phyloP scores from a whole-genome alignment of 2,888 invertebrate genomes.

The Fragum sueziense region DNA sequence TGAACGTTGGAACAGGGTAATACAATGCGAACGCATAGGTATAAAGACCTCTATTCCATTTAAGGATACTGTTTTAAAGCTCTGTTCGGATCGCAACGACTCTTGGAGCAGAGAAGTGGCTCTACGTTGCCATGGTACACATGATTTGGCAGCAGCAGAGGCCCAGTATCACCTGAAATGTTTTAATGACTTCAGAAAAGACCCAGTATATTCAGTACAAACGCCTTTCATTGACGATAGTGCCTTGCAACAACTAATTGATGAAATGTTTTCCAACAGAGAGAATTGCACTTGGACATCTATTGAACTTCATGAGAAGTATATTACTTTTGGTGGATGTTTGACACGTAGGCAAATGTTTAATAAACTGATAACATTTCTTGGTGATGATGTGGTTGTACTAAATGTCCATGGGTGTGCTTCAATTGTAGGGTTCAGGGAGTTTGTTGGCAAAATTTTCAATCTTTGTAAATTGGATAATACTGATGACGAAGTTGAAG shows the following conservation, averaged over 20 bases:
- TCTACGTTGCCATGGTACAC: neutral
- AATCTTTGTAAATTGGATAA: conserved; percentile 13
- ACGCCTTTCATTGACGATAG: neutral
- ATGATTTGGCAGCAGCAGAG: neutral
- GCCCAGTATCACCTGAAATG: neutral
- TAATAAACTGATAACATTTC: neutral
- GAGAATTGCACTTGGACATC: conserved; percentile 15
- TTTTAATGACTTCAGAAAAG: neutral
- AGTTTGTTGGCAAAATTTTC: conserved; percentile 24
- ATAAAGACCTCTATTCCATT: neutral
- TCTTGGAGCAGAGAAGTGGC: neutral
- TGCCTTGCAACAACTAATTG: neutral
- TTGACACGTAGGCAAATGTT: conserved; percentile 23
- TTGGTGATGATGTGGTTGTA: conserved; percentile 6
- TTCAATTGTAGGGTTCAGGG: conserved; percentile 25
- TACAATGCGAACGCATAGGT: too few relatives aligned
- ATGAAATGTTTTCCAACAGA: conserved; percentile 7
- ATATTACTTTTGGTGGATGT: conserved; percentile 3
- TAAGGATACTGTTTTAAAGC: neutral
- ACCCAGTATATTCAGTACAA: neutral
- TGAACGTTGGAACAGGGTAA: neutral
- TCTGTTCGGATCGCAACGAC: neutral
- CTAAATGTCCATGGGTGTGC: conserved; percentile 24
- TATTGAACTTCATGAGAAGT: conserved; percentile 14
- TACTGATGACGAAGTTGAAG: conserved; percentile 14